Base-by-base conservation (phyloP, 23 tunicate genomes). In the Corella eumyota region DNA sequence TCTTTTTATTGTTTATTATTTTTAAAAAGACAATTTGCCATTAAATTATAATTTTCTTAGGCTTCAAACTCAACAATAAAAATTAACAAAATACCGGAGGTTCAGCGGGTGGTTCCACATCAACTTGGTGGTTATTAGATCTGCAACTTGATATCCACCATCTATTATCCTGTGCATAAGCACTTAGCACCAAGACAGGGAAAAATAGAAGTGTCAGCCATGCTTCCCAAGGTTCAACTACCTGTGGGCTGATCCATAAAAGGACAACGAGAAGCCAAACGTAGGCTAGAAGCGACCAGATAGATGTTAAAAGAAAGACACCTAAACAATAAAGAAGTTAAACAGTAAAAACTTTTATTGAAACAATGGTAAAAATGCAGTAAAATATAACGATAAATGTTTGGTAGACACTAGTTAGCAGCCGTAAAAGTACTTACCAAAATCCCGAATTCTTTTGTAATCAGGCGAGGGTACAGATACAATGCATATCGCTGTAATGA, bases 91-190 rank as follows among this genome's bases (percentile, higher is more conserved):
- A n/a, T n/a, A n/a, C n/a, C n/a, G n/a, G n/a, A n/a, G n/a, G n/a
- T n/a, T n/a, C n/a, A n/a, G n/a, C n/a, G n/a, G n/a, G n/a, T n/a
- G n/a, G n/a, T n/a, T n/a, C n/a, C n/a, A n/a, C n/a, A n/a, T n/a
- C n/a, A n/a, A n/a, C n/a, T n/a, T n/a, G n/a, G n/a, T n/a, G n/a
- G n/a, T n/a, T n/a, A n/a, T n/a, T n/a, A n/a, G n/a, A n/a, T n/a
- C n/a, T n/a, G n/a, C n/a, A n/a, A n/a, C n/a, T n/a, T n/a, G n/a
- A 25, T 25, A 61, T 27, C 85, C 85, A 77, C 85, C 85, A 77
- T 6, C 75, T 64, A 30, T 69, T 77, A 49, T 77, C 85, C 22
- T 73, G 75, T 0, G 85, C 85, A 32, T 77, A 77, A 3, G 85
- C 85, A 3, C 70, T 68, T 4, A 77, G 45, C 27, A 77, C 85